A percentile compares a stretch with the other conserved stretches of the same genome.
phyloP scores from a whole-genome alignment of 2,888 invertebrate genomes.

The Odontomyia ornata region DNA sequence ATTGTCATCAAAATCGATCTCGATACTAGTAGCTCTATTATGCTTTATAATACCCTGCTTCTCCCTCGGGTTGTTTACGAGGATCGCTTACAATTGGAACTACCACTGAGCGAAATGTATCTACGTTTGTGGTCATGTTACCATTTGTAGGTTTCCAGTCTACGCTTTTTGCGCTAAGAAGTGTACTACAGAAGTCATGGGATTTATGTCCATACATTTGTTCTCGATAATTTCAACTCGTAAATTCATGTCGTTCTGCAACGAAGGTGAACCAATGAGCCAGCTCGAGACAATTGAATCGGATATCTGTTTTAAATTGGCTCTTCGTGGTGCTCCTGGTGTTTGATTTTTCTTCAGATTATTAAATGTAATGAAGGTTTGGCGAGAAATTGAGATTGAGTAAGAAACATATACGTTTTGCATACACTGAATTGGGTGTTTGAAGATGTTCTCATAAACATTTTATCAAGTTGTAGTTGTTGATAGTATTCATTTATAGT shows the following conservation, averaged over 20 bases:
- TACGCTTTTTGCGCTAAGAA: background rate
- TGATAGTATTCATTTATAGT: no score
- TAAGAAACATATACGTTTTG: no score
- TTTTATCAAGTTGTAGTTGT: no score
- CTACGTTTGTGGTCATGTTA: background rate
- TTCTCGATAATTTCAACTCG: constrained; percentile 40
- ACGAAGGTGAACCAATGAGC: background rate
- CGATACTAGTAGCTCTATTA: no score
- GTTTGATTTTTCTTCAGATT: background rate
- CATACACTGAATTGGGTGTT: no score
- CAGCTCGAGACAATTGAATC: constrained; percentile 1
- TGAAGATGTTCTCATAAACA: no score
- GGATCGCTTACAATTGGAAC: background rate
- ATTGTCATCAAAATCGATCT: no score
- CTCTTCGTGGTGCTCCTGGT: background rate
- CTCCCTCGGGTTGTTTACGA: no score
- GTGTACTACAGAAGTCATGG: constrained; percentile 47
- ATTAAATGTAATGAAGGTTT: background rate
- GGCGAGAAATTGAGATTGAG: background rate
- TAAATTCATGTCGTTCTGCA: constrained; percentile 27
- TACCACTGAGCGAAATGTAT: constrained; percentile 11
- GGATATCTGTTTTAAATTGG: background rate
- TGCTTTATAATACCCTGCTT: no score
- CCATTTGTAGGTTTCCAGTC: constrained; percentile 14
- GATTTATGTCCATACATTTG: constrained; percentile 49